Percentiles rank a stretch among this genome's conserved stretches.
These are phyloP conservation scores for Allophyes oxyacanthae DNA, from an alignment of 2,888 invertebrate species.

Conservation along the genomic window DNA sequence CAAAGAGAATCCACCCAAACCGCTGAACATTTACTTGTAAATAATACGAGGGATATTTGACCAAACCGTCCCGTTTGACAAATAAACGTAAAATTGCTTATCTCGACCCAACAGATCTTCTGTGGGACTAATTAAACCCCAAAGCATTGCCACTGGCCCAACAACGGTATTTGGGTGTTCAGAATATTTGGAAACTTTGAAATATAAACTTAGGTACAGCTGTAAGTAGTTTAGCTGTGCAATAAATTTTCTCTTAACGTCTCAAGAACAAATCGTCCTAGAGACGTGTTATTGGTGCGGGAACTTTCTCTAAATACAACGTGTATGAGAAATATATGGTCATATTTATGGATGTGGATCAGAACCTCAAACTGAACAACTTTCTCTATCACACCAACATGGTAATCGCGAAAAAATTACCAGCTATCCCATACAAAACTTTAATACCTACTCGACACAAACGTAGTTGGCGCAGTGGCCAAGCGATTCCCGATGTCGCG, in stretches of 20 bases:
- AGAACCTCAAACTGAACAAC: no score
- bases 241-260: constrained; percentile 16
- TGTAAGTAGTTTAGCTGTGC: not conserved
- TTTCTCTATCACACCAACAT: no score
- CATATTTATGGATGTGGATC: no score
- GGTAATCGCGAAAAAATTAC: no score
- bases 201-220: constrained; percentile 14
- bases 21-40: constrained; percentile 26
- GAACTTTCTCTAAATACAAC: no score
- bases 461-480: no score
- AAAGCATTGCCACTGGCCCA: constrained; percentile 26
- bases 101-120: constrained; percentile 52
- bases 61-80: constrained; percentile 43
- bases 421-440: no score
- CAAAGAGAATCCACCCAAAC: constrained; percentile 26
- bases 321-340: no score
- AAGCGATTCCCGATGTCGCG: no score
- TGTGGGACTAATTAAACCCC: constrained; percentile 47
- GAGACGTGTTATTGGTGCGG: no score
- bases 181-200: constrained; percentile 13
- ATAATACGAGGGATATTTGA: constrained; percentile 38
- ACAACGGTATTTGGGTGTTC: constrained; percentile 17
- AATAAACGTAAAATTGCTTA: constrained; percentile 56
- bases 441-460: no score
- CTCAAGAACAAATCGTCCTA: no score